phyloP scores from a whole-genome alignment of 64 coral and sea anemone species.

The Actinia tenebrosa region DNA sequence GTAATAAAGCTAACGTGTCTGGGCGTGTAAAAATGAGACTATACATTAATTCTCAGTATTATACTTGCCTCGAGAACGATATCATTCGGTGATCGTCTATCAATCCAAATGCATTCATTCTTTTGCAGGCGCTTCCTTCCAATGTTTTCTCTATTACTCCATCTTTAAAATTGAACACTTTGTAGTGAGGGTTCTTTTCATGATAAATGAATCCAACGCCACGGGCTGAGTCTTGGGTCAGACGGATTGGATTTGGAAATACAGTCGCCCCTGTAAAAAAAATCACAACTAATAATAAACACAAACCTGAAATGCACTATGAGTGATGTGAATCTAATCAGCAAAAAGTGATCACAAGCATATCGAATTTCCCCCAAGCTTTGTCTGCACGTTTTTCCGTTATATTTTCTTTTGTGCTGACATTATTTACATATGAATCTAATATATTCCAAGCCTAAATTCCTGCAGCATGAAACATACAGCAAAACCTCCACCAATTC shows the following conservation, averaged over 20 bases:
- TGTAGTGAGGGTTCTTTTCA: slow-evolving; percentile 68
- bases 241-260: slow-evolving; percentile 65
- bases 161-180: slow-evolving; percentile 68
- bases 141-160: slow-evolving; percentile 70
- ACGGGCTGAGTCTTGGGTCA: slow-evolving; percentile 43
- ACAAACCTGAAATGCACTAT: too few relatives aligned
- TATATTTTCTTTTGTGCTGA: too few relatives aligned
- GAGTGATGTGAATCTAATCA: too few relatives aligned
- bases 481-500: too few relatives aligned
- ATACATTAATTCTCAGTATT: not conserved
- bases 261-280: slow-evolving; percentile 14
- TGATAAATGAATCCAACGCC: slow-evolving; percentile 83
- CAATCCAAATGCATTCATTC: slow-evolving; percentile 83
- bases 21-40: not conserved
- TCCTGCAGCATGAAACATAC: too few relatives aligned
- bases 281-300: not conserved
- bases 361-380: too few relatives aligned
- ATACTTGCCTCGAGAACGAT: slow-evolving; percentile 49
- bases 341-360: too few relatives aligned
- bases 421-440: too few relatives aligned
- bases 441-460: too few relatives aligned
- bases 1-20: not conserved
- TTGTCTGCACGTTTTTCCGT: too few relatives aligned
- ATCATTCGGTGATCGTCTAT: slow-evolving; percentile 66
- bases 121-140: slow-evolving; percentile 82